A percentile compares a stretch with the other conserved stretches of the same genome.
Evolutionary conservation across 2,888 invertebrate genomes (phyloP).

Genomic region (Syritta pipiens): DNA sequence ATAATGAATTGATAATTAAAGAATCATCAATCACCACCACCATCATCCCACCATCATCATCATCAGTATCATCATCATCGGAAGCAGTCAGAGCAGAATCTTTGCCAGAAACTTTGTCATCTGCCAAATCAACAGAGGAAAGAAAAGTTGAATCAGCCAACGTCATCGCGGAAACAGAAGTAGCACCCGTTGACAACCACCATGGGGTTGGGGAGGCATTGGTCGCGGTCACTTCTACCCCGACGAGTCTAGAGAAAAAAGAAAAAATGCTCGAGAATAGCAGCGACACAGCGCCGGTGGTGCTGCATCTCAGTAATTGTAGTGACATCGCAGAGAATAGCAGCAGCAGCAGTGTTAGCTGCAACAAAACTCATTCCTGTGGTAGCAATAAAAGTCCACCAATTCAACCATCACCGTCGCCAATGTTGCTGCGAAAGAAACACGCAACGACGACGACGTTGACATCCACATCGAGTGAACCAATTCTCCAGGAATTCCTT

Average conservation of each 20-base stretch:
- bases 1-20: conserved; percentile 52
- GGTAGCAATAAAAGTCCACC: conserved; percentile 2
- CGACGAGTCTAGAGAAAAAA: conserved; percentile 44
- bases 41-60: conserved; percentile 51
- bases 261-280: conserved; percentile 34
- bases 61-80: conserved; percentile 18
- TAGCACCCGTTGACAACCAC: conserved; percentile 70
- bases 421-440: conserved; percentile 47
- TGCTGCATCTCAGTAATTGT: conserved; percentile 28
- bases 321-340: conserved; percentile 10
- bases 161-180: conserved; percentile 7
- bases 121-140: conserved; percentile 21
- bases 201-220: conserved; percentile 71
- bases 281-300: neutral
- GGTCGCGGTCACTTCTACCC: conserved; percentile 14
- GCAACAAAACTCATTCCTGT: neutral
- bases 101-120: conserved; percentile 59
- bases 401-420: no score
- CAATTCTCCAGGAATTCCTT: conserved; percentile 57
- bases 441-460: conserved; percentile 19
- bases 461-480: conserved; percentile 53
- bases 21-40: conserved; percentile 29
- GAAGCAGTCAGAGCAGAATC: conserved; percentile 29
- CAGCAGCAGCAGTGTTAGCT: conserved; percentile 3
- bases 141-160: neutral